phyloP scores from a whole-genome alignment of 1,140 invertebrate genomes.

The Thrips palmi region DNA sequence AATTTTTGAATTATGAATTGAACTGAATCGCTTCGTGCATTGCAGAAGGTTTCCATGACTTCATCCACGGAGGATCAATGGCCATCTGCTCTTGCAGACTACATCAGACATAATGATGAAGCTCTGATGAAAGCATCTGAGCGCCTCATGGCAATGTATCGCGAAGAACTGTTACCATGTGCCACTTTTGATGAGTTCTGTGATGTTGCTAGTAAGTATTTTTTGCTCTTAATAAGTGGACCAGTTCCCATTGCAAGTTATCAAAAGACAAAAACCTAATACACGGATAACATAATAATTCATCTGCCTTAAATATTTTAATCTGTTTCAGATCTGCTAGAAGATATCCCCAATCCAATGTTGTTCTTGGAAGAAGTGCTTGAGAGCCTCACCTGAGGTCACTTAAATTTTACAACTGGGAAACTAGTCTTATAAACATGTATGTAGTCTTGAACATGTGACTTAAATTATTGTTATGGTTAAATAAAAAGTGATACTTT shows the following conservation, averaged over 20 bases:
- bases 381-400: too few species aligned
- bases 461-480: too few species aligned
- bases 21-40: slow-evolving; percentile 16
- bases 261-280: slow-evolving; percentile 5
- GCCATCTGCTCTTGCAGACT: slow-evolving; percentile 75
- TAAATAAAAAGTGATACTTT: too few species aligned
- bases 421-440: too few species aligned
- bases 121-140: slow-evolving; percentile 72
- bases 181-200: slow-evolving; percentile 78
- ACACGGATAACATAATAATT: slow-evolving; percentile 9
- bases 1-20: neutral
- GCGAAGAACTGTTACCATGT: slow-evolving; percentile 78
- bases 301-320: slow-evolving; percentile 6
- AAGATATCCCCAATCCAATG: neutral
- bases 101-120: slow-evolving; percentile 87
- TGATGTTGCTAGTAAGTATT: slow-evolving; percentile 65
- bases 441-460: too few species aligned
- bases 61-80: slow-evolving; percentile 52
- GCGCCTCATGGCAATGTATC: slow-evolving; percentile 56
- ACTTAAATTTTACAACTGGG: too few species aligned
- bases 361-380: too few species aligned
- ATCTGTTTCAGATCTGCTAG: neutral
- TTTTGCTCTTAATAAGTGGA: slow-evolving; percentile 1
- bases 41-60: slow-evolving; percentile 50
- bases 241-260: slow-evolving; percentile 1